These are phyloP conservation scores for Anagyrus pseudococci DNA, from an alignment of 2,888 invertebrate genomes.

Conservation along the genomic window DNA sequence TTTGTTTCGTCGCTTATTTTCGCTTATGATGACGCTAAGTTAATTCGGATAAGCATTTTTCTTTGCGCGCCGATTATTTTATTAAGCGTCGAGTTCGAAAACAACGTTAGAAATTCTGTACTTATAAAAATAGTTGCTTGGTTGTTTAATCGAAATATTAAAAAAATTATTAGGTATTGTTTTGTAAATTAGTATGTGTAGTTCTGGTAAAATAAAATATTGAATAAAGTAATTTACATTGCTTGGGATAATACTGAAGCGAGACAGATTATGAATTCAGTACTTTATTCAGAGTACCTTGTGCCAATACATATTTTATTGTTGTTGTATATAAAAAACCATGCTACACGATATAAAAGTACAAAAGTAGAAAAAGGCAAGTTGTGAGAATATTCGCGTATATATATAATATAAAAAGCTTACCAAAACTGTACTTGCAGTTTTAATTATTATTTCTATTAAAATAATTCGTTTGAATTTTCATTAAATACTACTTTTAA, in stretches of 20 bases:
- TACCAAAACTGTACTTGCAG: not conserved
- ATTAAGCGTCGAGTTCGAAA: not conserved
- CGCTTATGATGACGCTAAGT: not conserved
- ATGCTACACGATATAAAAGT: conserved; percentile 32
- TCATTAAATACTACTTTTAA: conserved; percentile 1
- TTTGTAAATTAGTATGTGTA: not conserved
- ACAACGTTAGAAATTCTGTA: not conserved
- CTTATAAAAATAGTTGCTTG: not conserved
- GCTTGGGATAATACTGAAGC: not conserved
- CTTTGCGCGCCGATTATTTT: not conserved
- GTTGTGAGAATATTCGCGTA: conserved; percentile 23
- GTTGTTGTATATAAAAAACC: conserved; percentile 16
- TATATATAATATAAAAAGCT: conserved; percentile 28
- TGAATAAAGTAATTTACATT: not conserved
- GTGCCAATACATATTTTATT: conserved; percentile 16
- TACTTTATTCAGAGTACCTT: conserved; percentile 30
- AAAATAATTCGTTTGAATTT: not conserved
- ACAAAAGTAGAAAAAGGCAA: conserved; percentile 37
- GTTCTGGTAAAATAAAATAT: not conserved
- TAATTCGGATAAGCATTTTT: not conserved
- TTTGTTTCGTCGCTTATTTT: conserved; percentile 19
- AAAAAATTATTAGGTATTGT: not conserved
- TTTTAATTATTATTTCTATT: not conserved
- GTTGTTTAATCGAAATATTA: not conserved
- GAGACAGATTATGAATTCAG: not conserved